Evolutionary conservation across 1,140 invertebrate genomes (phyloP).

Genomic region (Planococcus citri): DNA sequence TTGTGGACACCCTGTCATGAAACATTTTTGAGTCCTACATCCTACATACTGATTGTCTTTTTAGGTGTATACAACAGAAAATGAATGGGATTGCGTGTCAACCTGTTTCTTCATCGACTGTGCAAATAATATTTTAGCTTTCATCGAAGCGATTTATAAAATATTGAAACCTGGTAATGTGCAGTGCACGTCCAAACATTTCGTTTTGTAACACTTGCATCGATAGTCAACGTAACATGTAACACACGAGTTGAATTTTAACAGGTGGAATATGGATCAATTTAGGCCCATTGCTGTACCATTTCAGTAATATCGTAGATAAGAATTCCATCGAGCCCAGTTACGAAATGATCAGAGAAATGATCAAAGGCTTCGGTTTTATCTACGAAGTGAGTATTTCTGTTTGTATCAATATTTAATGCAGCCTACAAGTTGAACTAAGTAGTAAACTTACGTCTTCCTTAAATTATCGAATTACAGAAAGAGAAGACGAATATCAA

Average conservation of each 20-base stretch:
- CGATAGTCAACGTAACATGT: too few species aligned
- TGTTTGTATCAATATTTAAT: background rate
- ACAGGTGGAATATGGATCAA: slow-evolving; percentile 74
- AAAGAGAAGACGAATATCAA: slow-evolving; percentile 61
- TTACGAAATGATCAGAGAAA: slow-evolving; percentile 67
- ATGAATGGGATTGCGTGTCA: slow-evolving; percentile 82
- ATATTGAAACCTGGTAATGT: slow-evolving; percentile 64
- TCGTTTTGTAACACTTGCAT: background rate
- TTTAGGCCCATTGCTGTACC: slow-evolving; percentile 86
- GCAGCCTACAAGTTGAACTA: too few species aligned
- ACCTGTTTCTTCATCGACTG: slow-evolving; percentile 99
- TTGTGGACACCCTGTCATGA: too few species aligned
- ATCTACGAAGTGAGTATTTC: slow-evolving; percentile 52
- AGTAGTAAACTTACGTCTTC: background rate
- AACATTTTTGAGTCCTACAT: too few species aligned
- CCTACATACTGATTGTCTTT: background rate
- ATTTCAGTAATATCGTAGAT: slow-evolving; percentile 77
- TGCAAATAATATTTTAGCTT: slow-evolving; percentile 87
- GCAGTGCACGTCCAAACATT: too few species aligned
- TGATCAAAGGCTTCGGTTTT: slow-evolving; percentile 80
- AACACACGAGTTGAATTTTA: too few species aligned
- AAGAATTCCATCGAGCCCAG: slow-evolving; percentile 90
- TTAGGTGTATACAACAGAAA: slow-evolving; percentile 57
- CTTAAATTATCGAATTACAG: slow-evolving; percentile 52
- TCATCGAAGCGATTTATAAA: slow-evolving; percentile 85